A percentile compares a stretch with the other conserved stretches of the same genome.
Conservation (phyloP, 2,888 invertebrate genomes). For the Emesis russula region DNA sequence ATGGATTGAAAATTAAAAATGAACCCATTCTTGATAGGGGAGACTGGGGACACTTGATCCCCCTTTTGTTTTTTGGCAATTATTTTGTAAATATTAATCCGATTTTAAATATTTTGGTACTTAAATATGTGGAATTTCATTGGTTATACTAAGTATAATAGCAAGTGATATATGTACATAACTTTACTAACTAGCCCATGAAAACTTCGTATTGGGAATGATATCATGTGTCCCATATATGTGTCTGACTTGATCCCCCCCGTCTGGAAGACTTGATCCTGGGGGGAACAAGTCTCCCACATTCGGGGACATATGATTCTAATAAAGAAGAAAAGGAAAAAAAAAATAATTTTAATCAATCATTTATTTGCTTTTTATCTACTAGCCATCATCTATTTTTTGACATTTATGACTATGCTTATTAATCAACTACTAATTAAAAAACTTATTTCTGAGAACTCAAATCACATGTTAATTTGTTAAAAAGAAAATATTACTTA, state of each 20-base stretch:
- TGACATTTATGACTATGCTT: no score
- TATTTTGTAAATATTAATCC: conserved; percentile 29
- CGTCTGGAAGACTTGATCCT: conserved; percentile 15
- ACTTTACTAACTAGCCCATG: conserved; percentile 15
- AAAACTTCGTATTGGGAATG: conserved; percentile 15
- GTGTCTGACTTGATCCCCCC: conserved; percentile 9
- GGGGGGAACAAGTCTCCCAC: conserved; percentile 15
- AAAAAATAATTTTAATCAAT: not conserved
- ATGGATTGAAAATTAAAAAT: no score
- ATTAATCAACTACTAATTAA: no score
- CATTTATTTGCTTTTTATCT: no score
- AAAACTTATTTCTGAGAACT: not conserved
- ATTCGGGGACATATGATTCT: conserved; percentile 15
- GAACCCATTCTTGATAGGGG: no score
- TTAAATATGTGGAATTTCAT: conserved; percentile 15
- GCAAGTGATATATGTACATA: conserved; percentile 1
- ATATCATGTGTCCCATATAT: conserved; percentile 15
- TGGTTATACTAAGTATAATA: conserved; percentile 9
- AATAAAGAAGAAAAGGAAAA: conserved; percentile 15
- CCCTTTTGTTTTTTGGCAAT: conserved; percentile 49
- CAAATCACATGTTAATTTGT: conserved; percentile 18
- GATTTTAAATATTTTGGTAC: conserved; percentile 23
- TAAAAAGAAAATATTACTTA: conserved; percentile 13
- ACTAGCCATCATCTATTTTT: no score
- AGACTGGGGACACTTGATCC: conserved; percentile 29